phyloP scores from a whole-genome alignment of 2,113 vertebrate species.

The Canis aureus region DNA sequence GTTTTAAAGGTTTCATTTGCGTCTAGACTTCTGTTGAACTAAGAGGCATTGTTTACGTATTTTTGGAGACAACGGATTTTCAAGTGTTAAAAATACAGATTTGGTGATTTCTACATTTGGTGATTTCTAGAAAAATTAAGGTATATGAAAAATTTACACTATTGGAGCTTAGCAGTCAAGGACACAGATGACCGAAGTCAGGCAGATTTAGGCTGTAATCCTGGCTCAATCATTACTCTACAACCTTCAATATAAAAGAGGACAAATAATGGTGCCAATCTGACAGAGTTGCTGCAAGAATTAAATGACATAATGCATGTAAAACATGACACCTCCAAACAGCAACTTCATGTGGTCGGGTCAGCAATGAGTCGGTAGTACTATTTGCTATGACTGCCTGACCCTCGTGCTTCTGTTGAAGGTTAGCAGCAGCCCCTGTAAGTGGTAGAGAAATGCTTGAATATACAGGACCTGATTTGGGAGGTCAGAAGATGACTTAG shows the following conservation, averaged over 20 bases:
- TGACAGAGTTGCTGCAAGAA: neutral
- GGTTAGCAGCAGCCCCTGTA: neutral
- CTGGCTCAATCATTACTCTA: neutral
- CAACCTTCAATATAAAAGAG: neutral
- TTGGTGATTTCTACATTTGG: neutral
- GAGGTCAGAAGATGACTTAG: neutral
- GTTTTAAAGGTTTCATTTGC: conserved; percentile 61
- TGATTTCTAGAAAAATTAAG: conserved; percentile 33
- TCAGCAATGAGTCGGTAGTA: neutral
- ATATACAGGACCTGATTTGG: neutral
- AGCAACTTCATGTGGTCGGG: neutral
- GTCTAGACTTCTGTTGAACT: conserved; percentile 56
- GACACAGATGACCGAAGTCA: neutral
- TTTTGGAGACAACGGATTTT: conserved; percentile 46
- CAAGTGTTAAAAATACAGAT: conserved; percentile 33
- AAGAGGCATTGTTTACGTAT: neutral
- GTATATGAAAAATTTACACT: neutral
- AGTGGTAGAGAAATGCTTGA: neutral
- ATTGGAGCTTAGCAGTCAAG: neutral
- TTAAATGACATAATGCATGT: neutral
- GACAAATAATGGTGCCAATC: neutral
- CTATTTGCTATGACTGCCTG: neutral
- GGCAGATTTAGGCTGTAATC: neutral
- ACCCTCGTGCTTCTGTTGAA: neutral
- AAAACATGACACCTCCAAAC: neutral